Percentiles rank a stretch among this genome's conserved stretches.
Conservation (phyloP, 2,113 vertebrate genomes). For the Eudorcas thomsonii region DNA sequence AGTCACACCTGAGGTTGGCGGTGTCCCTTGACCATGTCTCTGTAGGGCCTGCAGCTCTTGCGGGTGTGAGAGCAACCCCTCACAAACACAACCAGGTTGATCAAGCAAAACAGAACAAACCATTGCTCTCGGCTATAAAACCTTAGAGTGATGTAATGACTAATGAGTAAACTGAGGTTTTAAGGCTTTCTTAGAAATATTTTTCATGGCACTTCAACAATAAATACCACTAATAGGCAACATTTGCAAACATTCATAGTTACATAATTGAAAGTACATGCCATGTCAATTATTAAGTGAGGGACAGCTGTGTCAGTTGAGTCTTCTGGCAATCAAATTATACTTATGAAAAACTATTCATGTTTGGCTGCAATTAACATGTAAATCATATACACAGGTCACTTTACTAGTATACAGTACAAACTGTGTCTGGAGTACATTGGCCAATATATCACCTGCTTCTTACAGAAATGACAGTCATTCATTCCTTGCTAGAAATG, state of each 20-base stretch:
- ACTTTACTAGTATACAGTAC: conserved; percentile 66
- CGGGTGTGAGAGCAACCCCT: background rate
- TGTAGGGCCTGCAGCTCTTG: background rate
- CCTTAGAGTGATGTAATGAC: conserved; percentile 47
- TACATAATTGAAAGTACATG: conserved; percentile 32
- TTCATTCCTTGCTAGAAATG: conserved; percentile 50
- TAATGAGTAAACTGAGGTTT: conserved; percentile 53
- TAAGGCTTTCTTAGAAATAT: conserved; percentile 77
- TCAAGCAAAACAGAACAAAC: conserved; percentile 1
- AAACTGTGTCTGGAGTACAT: conserved; percentile 62
- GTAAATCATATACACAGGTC: conserved; percentile 50
- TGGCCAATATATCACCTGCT: conserved; percentile 24
- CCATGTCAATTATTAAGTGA: conserved; percentile 55
- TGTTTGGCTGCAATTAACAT: conserved; percentile 66
- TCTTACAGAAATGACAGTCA: conserved; percentile 40
- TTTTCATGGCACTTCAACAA: conserved; percentile 69
- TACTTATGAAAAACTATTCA: conserved; percentile 60
- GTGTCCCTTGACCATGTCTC: background rate
- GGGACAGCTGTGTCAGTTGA: conserved; percentile 55
- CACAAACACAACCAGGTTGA: background rate
- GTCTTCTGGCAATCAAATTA: conserved; percentile 60
- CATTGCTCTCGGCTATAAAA: conserved; percentile 24
- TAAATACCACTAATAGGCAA: too few species aligned
- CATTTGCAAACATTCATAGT: conserved; percentile 23
- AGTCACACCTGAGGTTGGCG: background rate